These are phyloP conservation scores for Meda fulgida DNA, from an alignment of 2,797 vertebrate genomes.

Conservation along the genomic window DNA sequence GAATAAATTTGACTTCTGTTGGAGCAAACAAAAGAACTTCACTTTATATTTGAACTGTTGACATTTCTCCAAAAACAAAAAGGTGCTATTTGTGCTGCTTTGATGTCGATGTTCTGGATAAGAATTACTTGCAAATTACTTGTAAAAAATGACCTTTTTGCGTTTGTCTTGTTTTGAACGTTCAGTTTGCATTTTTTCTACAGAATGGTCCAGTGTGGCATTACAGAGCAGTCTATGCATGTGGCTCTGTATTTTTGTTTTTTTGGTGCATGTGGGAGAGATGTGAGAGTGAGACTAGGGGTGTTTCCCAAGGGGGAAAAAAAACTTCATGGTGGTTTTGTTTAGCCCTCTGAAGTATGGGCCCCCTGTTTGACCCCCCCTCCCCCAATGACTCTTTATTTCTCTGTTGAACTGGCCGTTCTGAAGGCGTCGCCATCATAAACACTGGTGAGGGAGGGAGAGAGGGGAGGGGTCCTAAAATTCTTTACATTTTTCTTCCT, in stretches of 20 bases:
- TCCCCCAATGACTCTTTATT: slow-evolving; percentile 48
- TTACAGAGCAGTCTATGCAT: neutral
- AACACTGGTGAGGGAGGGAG: slow-evolving; percentile 57
- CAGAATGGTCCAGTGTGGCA: neutral
- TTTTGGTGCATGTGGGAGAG: neutral
- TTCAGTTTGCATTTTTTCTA: neutral
- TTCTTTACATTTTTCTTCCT: slow-evolving; percentile 72
- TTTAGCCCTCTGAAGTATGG: slow-evolving; percentile 53
- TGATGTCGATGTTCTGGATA: neutral
- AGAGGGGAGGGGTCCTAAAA: slow-evolving; percentile 57
- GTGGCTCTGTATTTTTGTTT: neutral
- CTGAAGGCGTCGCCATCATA: slow-evolving; percentile 54
- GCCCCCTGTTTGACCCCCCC: slow-evolving; percentile 35
- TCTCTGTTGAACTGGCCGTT: slow-evolving; percentile 49
- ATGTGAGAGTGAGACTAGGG: slow-evolving; percentile 15
- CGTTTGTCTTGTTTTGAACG: slow-evolving; percentile 3
- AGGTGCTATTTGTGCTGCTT: neutral
- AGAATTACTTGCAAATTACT: neutral
- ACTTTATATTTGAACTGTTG: neutral
- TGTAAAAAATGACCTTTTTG: too few relatives aligned
- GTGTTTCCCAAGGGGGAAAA: slow-evolving; percentile 18
- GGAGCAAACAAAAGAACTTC: neutral
- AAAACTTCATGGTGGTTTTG: slow-evolving; percentile 42
- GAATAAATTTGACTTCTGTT: neutral
- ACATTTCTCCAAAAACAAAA: slow-evolving; percentile 5